Evolutionary conservation across 2,797 vertebrate species (phyloP), one percentile per base, ranked within the genome.

Genomic region (Merluccius polli): DNA sequence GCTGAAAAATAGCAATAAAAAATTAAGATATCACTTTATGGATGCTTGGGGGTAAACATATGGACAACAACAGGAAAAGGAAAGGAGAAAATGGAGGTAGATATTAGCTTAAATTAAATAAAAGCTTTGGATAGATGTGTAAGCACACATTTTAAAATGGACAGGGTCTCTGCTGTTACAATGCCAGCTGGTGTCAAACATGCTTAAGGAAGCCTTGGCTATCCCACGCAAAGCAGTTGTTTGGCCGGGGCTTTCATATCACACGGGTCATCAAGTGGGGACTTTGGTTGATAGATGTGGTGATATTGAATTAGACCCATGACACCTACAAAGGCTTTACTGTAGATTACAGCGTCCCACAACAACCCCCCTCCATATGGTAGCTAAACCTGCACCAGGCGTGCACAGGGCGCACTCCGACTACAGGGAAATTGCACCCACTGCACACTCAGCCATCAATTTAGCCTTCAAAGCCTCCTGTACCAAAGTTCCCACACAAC

Each of bases 301-400:
- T 15, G 29, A 30, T 69, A 73, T 69, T 78, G 63, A 82, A 77
- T 76, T 31, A 71, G 31, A 13, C 44, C 35, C 24, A n/a, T 5
- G 63, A 79, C 33, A 75, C 24, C 27, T 44, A 21, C 35, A 70
- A 72, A 68, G 75, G 32, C 35, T 67, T 52, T 24, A 59, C 21
- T n/a, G 4, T 36, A 71, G 69, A 16, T 48, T 72, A 63, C 3
- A 63, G 8, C 18, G 70, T 52, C 52, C 74, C 52, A 33, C 11
- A 74, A 29, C 32, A 29, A 71, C 68, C 59, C 7, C 15, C 59
- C 52, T 32, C 67, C 67, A 32, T 69, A 69, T 15, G 13, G 31
- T 69, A 12, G 21, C 67, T 69, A 32, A 18, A 4, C 24, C 63
- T 10, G 9, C 11, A 12, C 11, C 63, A 67, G 67, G 67, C 67